Percentiles rank a stretch among this genome's conserved stretches.
These are phyloP conservation scores for Vultur gryphus DNA, from an alignment of 2,797 vertebrate genomes.

Conservation along the genomic window DNA sequence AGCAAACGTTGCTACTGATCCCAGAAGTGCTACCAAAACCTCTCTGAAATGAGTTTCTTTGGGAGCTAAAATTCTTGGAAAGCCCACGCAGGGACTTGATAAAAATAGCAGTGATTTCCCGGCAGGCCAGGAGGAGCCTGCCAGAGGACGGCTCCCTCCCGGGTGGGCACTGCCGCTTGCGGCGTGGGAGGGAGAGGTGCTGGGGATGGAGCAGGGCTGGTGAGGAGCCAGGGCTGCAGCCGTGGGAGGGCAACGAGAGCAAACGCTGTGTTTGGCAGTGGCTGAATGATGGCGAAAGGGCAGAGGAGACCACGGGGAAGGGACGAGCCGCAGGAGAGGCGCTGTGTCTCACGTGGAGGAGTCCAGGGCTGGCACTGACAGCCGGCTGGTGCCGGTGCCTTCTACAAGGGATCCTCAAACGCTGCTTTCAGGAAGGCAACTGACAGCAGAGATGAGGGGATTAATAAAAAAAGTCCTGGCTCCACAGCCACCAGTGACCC, in stretches of 20 bases:
- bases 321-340: rapidly evolving
- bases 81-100: background rate
- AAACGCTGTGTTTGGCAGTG: rapidly evolving
- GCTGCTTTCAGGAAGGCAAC: background rate
- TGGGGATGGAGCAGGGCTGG: background rate
- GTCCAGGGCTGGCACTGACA: background rate
- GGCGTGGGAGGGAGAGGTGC: background rate
- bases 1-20: background rate
- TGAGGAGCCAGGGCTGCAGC: background rate
- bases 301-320: background rate
- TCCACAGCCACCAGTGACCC: background rate
- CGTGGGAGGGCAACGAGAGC: background rate
- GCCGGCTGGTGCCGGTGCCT: background rate
- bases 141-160: background rate
- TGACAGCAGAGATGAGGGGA: background rate
- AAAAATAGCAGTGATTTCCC: background rate
- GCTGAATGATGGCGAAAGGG: background rate
- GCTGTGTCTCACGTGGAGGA: background rate
- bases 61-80: background rate
- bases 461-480: background rate
- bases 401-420: rapidly evolving
- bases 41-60: background rate
- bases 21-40: background rate
- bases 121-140: background rate
- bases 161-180: background rate